A percentile compares a stretch with the other conserved stretches of the same genome.
These are phyloP conservation scores for Bradysia coprophila DNA, from an alignment of 1,140 invertebrate species.

Conservation along the genomic window DNA sequence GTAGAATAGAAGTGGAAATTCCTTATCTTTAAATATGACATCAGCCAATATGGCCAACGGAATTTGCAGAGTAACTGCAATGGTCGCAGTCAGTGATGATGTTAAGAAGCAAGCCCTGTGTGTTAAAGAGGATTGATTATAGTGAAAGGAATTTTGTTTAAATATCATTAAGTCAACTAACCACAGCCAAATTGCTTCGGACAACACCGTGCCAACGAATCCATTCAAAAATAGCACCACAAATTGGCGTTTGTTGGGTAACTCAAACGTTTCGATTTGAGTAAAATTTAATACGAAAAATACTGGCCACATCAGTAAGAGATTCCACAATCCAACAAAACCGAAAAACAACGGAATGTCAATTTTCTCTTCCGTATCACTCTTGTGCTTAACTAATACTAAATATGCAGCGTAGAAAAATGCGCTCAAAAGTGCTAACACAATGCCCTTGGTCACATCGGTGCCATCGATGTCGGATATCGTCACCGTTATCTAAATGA, in stretches of 20 bases:
- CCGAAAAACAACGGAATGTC: conserved; percentile 84
- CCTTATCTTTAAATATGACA: conserved; percentile 50
- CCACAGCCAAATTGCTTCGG: conserved; percentile 78
- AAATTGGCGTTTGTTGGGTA: conserved; percentile 63
- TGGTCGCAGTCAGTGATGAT: conserved; percentile 67
- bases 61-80: conserved; percentile 66
- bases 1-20: conserved; percentile 60
- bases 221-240: conserved; percentile 64
- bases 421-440: conserved; percentile 59
- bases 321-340: conserved; percentile 77
- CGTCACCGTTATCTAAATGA: conserved; percentile 43
- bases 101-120: conserved; percentile 75
- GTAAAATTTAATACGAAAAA: conserved; percentile 68
- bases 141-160: no score
- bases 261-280: conserved; percentile 58
- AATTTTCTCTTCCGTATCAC: conserved; percentile 71
- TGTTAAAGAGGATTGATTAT: not conserved
- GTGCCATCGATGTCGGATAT: conserved; percentile 43
- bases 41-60: conserved; percentile 72
- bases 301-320: conserved; percentile 66
- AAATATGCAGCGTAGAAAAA: conserved; percentile 71
- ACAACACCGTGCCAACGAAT: conserved; percentile 69
- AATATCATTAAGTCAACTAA: no score
- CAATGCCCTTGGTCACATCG: conserved; percentile 47
- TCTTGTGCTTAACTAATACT: conserved; percentile 60